phyloP scores from a whole-genome alignment of 2,888 invertebrate species.

The Hyposoter didymator region DNA sequence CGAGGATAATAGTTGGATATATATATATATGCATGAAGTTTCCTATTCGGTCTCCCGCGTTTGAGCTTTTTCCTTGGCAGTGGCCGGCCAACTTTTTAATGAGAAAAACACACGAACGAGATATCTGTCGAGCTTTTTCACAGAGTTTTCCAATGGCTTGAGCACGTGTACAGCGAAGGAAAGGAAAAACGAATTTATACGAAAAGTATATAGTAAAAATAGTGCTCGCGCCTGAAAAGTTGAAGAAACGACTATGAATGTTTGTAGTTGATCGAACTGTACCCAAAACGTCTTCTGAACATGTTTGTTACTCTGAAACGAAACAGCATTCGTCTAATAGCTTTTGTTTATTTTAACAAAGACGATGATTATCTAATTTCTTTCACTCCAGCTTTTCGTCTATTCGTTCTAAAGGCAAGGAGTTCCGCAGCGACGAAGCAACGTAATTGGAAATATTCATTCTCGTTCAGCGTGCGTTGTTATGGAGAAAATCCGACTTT shows the following conservation, averaged over 20 bases:
- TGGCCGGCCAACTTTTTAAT: conserved; percentile 58
- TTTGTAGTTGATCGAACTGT: conserved; percentile 17
- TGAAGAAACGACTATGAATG: conserved; percentile 44
- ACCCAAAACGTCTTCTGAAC: conserved; percentile 33
- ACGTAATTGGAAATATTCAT: not conserved
- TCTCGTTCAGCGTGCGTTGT: not conserved
- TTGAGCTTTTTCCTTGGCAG: conserved; percentile 4
- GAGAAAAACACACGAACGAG: conserved; percentile 49
- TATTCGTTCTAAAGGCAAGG: not conserved
- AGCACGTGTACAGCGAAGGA: conserved; percentile 33
- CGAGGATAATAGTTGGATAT: not conserved
- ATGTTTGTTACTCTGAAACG: not conserved
- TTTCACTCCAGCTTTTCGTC: not conserved
- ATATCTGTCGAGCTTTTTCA: conserved; percentile 6
- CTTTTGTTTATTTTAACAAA: not conserved
- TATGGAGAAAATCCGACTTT: not conserved
- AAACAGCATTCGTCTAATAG: not conserved
- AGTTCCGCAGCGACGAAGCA: not conserved
- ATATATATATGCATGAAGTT: conserved; percentile 9
- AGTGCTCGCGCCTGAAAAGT: conserved; percentile 19
- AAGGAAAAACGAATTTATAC: not conserved
- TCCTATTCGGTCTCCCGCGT: conserved; percentile 21
- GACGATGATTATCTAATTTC: not conserved
- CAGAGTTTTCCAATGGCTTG: conserved; percentile 47
- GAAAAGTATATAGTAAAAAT: conserved; percentile 2